Conservation (phyloP, 2,113 vertebrate species). For the Hyperopisus bebe region DNA sequence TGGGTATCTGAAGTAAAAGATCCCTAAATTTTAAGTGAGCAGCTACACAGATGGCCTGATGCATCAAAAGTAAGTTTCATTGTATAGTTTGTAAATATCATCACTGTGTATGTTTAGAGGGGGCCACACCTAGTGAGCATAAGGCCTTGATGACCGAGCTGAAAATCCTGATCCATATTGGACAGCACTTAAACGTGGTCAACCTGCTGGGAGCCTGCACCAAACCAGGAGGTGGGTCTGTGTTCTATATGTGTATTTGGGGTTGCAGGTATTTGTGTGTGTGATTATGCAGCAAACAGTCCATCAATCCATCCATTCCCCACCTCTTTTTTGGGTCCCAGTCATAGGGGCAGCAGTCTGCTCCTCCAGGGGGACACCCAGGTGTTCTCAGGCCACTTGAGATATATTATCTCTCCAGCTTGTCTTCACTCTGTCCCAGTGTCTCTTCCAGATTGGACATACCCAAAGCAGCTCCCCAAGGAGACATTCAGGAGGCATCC, state of each 20-base stretch:
- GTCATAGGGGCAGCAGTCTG: neutral
- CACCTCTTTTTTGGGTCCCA: neutral
- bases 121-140: slow-evolving; percentile 83
- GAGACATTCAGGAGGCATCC: neutral
- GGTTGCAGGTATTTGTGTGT: neutral
- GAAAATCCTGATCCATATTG: slow-evolving; percentile 90
- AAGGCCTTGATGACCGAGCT: slow-evolving; percentile 94
- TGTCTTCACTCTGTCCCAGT: neutral
- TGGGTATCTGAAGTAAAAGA: neutral
- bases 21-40: neutral
- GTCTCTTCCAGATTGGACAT: neutral
- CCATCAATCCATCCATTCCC: neutral
- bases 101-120: slow-evolving; percentile 61
- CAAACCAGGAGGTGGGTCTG: slow-evolving; percentile 72
- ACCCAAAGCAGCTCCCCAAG: neutral
- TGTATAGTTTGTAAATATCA: neutral
- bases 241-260: neutral
- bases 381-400: neutral
- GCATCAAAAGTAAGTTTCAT: neutral
- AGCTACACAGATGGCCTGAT: neutral
- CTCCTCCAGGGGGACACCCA: neutral
- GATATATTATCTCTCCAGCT: neutral
- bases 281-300: neutral
- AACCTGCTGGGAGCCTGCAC: slow-evolving; percentile 92
- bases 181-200: slow-evolving; percentile 90